Evolutionary conservation across 2,113 vertebrate species (phyloP), one percentile per base, ranked within the genome.

Genomic region (Dendropsophus ebraccatus): DNA sequence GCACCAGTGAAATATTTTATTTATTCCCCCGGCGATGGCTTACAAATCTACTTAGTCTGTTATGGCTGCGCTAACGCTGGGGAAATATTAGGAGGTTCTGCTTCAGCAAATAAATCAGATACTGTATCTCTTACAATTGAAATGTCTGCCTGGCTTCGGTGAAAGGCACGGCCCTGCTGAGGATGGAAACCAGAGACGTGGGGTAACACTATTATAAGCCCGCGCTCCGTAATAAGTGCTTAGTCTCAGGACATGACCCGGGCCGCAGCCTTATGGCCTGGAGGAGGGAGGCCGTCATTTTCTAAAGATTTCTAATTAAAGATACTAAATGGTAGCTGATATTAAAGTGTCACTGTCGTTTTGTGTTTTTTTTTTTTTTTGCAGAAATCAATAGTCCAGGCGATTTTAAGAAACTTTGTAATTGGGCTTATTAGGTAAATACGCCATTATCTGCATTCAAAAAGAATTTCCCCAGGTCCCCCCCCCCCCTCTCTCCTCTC

Each of bases 21-120:
- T 81, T 73, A 81, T 86, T 78, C 77, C 37, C 49, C 16, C 45
- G 84, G 47, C 76, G 56, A 86, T 80, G 45, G 58, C 62, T 72
- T 79, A 52, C 75, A 45, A 86, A 80, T 62, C 83, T 78, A 62
- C 54, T 85, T 72, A 80, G 32, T 70, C 76, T 69, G 84, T 86
- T 80, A 78, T 80, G 75, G 52, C 84, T 80, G 45, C 52, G 67
- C 7, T 69, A 70, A 56, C 28, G 32, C 84, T 72, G 32, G 84
- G 76, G 84, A 86, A 86, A 86, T 80, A 86, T 86, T 86, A 86
- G 84, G 19, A 80, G n/a, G 62, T 80, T 86, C 84, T 80, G 74
- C 84, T 86, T 86, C 76, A 80, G 76, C 49, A 79, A 80, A 81
- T 81, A 86, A 86, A 86, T 86, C 52, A 32, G 77, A 74, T 73